Percentiles rank a stretch among this genome's conserved stretches.
phyloP scores from a whole-genome alignment of 1,140 invertebrate genomes.

The Thalassaphorura encarpata region DNA sequence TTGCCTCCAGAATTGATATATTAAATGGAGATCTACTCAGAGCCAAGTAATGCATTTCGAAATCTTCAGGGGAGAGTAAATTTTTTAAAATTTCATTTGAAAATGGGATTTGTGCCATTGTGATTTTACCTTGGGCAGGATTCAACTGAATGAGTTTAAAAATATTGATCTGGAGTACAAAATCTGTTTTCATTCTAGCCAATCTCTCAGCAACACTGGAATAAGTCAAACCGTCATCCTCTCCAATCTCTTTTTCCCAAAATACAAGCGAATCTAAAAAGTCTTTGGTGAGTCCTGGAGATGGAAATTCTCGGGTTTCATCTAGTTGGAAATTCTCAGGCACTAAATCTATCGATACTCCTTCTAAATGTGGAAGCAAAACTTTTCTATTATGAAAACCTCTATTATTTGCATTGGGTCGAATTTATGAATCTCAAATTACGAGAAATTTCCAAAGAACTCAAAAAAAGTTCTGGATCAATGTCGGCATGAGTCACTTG shows the following conservation, averaged over 20 bases:
- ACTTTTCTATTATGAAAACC: no score
- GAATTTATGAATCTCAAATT: no score
- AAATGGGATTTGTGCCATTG: neutral
- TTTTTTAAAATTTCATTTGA: neutral
- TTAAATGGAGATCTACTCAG: neutral
- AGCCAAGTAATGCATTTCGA: neutral
- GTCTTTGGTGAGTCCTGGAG: neutral
- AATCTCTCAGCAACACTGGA: neutral
- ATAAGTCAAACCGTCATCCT: neutral
- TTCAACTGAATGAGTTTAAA: neutral
- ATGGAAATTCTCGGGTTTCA: neutral
- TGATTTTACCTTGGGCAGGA: neutral
- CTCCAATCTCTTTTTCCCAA: neutral
- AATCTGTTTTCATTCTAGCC: constrained; percentile 1
- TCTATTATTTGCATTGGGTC: no score
- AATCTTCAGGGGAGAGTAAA: neutral
- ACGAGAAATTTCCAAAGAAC: neutral
- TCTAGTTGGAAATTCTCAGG: no score
- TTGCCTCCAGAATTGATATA: no score
- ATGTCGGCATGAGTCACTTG: neutral
- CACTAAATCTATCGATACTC: no score
- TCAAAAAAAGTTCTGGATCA: neutral
- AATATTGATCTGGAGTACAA: neutral
- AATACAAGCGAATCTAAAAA: neutral
- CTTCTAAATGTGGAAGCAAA: no score